These are phyloP conservation scores for Euclidia mi DNA, from an alignment of 2,888 invertebrate genomes.

Conservation along the genomic window DNA sequence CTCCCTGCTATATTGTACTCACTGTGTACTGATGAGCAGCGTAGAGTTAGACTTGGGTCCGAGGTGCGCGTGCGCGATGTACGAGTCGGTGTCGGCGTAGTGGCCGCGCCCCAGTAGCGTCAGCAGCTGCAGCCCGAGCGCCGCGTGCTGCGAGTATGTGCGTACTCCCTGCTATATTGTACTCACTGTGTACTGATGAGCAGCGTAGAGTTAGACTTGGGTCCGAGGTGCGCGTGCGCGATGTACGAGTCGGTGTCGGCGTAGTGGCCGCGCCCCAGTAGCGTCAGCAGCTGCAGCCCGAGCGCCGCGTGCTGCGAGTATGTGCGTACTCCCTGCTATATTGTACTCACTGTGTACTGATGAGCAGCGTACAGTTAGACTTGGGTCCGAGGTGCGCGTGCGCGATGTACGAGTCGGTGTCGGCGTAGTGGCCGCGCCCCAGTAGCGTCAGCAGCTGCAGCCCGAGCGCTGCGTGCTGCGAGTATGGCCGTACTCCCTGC, in stretches of 20 bases:
- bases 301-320: slow-evolving; percentile 93
- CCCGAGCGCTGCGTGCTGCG: slow-evolving; percentile 93
- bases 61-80: slow-evolving; percentile 90
- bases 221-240: slow-evolving; percentile 82
- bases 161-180: slow-evolving; percentile 91
- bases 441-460: slow-evolving; percentile 91
- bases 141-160: slow-evolving; percentile 93
- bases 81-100: slow-evolving; percentile 91
- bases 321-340: slow-evolving; percentile 93
- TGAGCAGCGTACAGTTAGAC: slow-evolving; percentile 90
- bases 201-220: slow-evolving; percentile 88
- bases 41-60: slow-evolving; percentile 86
- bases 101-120: slow-evolving; percentile 91
- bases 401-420: slow-evolving; percentile 92
- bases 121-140: slow-evolving; percentile 92
- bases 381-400: slow-evolving; percentile 75
- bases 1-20: too few relatives aligned
- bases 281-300: slow-evolving; percentile 91
- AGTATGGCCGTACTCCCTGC: slow-evolving; percentile 93
- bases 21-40: slow-evolving; percentile 92
- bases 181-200: slow-evolving; percentile 91
- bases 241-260: slow-evolving; percentile 92
- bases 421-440: slow-evolving; percentile 91
- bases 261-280: slow-evolving; percentile 91
- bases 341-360: slow-evolving; percentile 90